phyloP scores from a whole-genome alignment of 2,113 vertebrate genomes.

The Psophia crepitans region DNA sequence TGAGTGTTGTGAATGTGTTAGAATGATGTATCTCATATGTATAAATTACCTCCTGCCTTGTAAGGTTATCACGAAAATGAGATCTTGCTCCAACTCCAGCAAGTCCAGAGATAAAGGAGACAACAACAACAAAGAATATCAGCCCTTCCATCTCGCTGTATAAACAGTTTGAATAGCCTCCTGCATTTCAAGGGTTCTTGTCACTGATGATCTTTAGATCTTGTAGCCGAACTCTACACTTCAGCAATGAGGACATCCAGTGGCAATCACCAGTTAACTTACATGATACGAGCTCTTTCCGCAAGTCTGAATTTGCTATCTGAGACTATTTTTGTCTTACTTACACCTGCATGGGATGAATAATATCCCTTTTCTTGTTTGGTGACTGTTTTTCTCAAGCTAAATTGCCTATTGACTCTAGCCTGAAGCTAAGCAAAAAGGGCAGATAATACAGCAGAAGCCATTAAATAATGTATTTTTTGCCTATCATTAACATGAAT shows the following conservation, averaged over 20 bases:
- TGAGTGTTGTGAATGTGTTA: neutral
- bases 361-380: conserved; percentile 37
- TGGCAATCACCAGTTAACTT: conserved; percentile 64
- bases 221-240: conserved; percentile 45
- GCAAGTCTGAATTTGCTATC: conserved; percentile 15
- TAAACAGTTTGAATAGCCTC: conserved; percentile 29
- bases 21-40: conserved; percentile 23
- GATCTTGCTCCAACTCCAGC: conserved; percentile 31
- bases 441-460: conserved; percentile 41
- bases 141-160: conserved; percentile 8
- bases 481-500: conserved; percentile 51
- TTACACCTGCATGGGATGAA: conserved; percentile 16
- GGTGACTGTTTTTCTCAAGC: conserved; percentile 7
- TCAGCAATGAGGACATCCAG: conserved; percentile 67
- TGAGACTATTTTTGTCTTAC: conserved; percentile 33
- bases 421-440: conserved; percentile 45
- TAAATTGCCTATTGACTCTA: conserved; percentile 61
- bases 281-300: neutral
- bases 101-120: conserved; percentile 34
- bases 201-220: conserved; percentile 56
- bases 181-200: conserved; percentile 46
- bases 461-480: conserved; percentile 38
- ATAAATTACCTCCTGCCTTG: conserved; percentile 41
- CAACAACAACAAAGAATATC: conserved; percentile 37
- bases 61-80: conserved; percentile 28